phyloP scores from a whole-genome alignment of 2,797 vertebrate genomes.

The Sebastes elongatus region DNA sequence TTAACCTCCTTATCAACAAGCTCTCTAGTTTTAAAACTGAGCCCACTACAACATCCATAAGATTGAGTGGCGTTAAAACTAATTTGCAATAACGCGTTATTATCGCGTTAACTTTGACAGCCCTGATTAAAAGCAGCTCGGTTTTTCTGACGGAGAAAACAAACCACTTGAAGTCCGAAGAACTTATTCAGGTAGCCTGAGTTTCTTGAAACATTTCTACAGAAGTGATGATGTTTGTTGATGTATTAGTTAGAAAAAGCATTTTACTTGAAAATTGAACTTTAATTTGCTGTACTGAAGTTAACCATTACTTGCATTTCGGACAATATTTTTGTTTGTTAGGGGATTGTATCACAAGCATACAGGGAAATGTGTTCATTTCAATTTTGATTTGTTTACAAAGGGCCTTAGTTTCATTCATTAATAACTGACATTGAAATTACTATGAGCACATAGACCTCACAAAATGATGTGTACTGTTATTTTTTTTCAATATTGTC shows the following conservation, averaged over 20 bases:
- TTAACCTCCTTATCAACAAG: too few relatives aligned
- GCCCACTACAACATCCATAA: too few relatives aligned
- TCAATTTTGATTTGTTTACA: slow-evolving; percentile 1
- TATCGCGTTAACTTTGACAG: too few relatives aligned
- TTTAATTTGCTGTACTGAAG: neutral
- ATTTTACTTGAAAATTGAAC: slow-evolving; percentile 32
- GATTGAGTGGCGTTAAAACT: too few relatives aligned
- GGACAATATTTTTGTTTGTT: neutral
- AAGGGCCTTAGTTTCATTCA: neutral
- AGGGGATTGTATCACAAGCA: neutral
- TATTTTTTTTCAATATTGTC: neutral
- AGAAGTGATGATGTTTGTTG: neutral
- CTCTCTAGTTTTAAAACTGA: too few relatives aligned
- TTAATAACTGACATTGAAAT: neutral
- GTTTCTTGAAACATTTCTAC: slow-evolving; percentile 44
- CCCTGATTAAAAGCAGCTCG: neutral
- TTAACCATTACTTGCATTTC: neutral
- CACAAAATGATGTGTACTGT: neutral
- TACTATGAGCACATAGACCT: neutral
- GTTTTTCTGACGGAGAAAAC: neutral
- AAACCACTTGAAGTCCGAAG: slow-evolving; percentile 23
- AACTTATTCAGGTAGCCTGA: slow-evolving; percentile 44
- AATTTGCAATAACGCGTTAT: too few relatives aligned
- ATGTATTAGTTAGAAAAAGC: neutral
- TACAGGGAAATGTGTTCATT: neutral